Base-by-base conservation (phyloP, 2,888 invertebrate genomes). In the Ophioninae sp. region DNA sequence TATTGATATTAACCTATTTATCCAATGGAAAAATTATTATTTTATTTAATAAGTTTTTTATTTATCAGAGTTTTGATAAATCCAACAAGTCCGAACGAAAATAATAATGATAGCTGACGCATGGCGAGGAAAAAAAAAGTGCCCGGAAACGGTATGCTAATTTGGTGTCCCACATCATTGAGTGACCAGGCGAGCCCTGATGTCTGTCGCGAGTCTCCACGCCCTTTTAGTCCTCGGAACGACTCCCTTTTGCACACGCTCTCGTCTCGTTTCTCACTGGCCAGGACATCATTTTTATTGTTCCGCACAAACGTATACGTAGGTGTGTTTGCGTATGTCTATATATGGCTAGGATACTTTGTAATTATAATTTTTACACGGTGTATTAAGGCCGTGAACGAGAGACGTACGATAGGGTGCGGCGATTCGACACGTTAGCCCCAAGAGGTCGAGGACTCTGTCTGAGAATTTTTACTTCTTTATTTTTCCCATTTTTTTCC, bases 321-420 rank as follows among this genome's bases (percentile, higher is more conserved):
- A 59, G 56, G 30, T 58, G n/a, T 17, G n/a, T 23, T 6, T 7
- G 17, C 22, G 13, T 71, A 37, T 73, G 13, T 68, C 17, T 39
- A 51, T 75, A 51, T 64, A 68, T 58, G n/a, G n/a, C 39, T 61
- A 69, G 51, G 61, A 63, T 22, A 86, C 81, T 85, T 87, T 85
- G 87, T 87, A 90, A 91, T 91, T 90, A 90, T 88, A 90, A 88
- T 90, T 87, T 88, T 90, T 90, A 90, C 89, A 89, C 87, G 88
- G 88, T 87, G 87, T 89, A 89, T 90, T 89, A 88, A 87, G 86
- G 84, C 87, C 86, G 78, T 58, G 79, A 68, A 87, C 86, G 82
- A 44, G 82, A 69, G 82, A 69, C 83, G 65, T 76, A 86, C 81
- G 76, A 69, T 77, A 85, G 85, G 87, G 88, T 83, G 86, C 84